Percentiles rank a stretch among this genome's conserved stretches.
Conservation (phyloP, 30 jellyfish, hydroid and myxozoan species). For the Hydractinia echinata region DNA sequence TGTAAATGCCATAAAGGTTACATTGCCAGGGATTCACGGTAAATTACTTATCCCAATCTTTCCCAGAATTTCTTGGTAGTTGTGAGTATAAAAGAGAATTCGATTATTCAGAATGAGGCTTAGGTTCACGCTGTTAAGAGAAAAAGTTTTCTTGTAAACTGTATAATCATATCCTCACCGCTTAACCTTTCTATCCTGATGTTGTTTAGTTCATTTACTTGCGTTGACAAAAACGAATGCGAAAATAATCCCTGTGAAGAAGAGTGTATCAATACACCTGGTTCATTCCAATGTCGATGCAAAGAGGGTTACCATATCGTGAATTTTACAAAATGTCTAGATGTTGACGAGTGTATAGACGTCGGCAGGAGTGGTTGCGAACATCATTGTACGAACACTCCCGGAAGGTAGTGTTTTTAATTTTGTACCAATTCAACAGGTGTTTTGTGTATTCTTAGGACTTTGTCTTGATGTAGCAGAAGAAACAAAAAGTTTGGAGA, state of each 20-base stretch:
- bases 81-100: neutral
- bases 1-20: constrained; percentile 76
- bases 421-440: neutral
- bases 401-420: constrained; percentile 32
- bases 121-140: neutral
- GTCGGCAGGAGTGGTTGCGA: constrained; percentile 14
- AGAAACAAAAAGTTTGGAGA: no score
- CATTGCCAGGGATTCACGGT: constrained; percentile 40
- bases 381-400: constrained; percentile 31
- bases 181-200: no score
- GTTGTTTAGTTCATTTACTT: constrained; percentile 27
- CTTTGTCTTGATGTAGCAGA: neutral
- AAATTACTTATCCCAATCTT: neutral
- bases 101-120: neutral
- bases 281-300: constrained; percentile 38
- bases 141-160: neutral
- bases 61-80: neutral
- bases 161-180: neutral
- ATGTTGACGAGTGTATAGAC: constrained; percentile 28
- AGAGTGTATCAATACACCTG: constrained; percentile 32
- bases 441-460: neutral
- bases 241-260: constrained; percentile 26
- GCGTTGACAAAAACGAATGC: constrained; percentile 46
- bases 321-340: constrained; percentile 26
- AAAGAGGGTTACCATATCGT: constrained; percentile 16